These are phyloP conservation scores for Argyresthia albistria DNA, from an alignment of 2,888 invertebrate species.

Conservation along the genomic window DNA sequence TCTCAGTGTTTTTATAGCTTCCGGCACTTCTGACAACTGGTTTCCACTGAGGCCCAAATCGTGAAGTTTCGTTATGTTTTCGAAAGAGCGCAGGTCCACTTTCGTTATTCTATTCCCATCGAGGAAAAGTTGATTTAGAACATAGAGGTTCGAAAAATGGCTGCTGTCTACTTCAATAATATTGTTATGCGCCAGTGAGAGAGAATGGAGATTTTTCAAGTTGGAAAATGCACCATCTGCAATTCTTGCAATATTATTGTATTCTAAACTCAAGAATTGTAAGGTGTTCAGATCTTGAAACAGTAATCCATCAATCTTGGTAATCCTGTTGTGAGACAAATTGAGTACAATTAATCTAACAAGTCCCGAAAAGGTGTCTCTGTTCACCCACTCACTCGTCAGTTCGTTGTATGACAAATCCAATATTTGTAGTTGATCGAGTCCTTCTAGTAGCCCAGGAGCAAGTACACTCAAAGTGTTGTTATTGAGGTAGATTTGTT, in stretches of 20 bases:
- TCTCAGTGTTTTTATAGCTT: conserved; percentile 78
- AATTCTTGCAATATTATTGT: conserved; percentile 79
- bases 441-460: conserved; percentile 80
- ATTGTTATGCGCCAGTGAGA: conserved; percentile 81
- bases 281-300: conserved; percentile 83
- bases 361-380: conserved; percentile 83
- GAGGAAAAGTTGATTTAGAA: conserved; percentile 80
- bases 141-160: conserved; percentile 81
- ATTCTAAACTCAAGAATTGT: conserved; percentile 81
- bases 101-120: conserved; percentile 81
- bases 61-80: conserved; percentile 83
- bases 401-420: conserved; percentile 83
- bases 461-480: conserved; percentile 83
- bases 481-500: conserved; percentile 82
- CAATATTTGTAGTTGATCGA: conserved; percentile 80
- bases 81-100: conserved; percentile 80
- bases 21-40: conserved; percentile 78
- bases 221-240: conserved; percentile 82
- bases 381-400: conserved; percentile 83
- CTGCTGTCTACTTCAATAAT: conserved; percentile 78
- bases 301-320: conserved; percentile 78
- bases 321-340: conserved; percentile 80
- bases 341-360: conserved; percentile 82
- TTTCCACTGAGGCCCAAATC: conserved; percentile 85
- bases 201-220: conserved; percentile 82